Evolutionary conservation across 2,888 invertebrate species (phyloP).

Genomic region (Mallateleia sp.): DNA sequence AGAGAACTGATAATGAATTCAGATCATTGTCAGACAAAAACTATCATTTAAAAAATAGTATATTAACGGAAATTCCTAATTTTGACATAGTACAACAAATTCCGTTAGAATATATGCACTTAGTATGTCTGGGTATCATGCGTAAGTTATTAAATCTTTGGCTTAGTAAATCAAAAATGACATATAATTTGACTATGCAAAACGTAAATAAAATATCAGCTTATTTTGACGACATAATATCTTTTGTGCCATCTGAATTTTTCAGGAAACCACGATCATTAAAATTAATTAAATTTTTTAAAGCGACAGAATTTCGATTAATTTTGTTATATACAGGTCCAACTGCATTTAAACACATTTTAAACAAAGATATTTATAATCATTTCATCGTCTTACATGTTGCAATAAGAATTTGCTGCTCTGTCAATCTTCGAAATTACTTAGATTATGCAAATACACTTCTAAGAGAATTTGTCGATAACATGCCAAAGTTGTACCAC

Average conservation of each 20-base stretch:
- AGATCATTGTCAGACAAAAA: neutral
- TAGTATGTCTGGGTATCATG: neutral
- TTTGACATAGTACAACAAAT: neutral
- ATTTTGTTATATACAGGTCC: constrained; percentile 51
- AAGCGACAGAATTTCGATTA: constrained; percentile 45
- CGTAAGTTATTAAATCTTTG: neutral
- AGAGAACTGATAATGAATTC: neutral
- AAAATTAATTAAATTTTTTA: no score
- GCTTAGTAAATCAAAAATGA: neutral
- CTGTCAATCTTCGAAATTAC: neutral
- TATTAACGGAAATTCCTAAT: constrained; percentile 1
- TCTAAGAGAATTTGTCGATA: constrained; percentile 48
- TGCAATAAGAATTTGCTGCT: neutral
- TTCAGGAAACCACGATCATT: constrained; percentile 23
- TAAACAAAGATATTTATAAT: neutral
- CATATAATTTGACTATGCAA: neutral
- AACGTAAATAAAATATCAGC: neutral
- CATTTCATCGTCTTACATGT: constrained; percentile 5
- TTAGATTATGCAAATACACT: constrained; percentile 27
- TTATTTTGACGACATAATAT: neutral
- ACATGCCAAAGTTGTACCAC: no score
- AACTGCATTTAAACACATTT: constrained; percentile 6
- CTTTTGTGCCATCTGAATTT: constrained; percentile 34
- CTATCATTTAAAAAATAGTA: neutral
- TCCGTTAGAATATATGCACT: neutral